Evolutionary conservation across 2,113 vertebrate species (phyloP).

Genomic region (Ranitomeya imitator): DNA sequence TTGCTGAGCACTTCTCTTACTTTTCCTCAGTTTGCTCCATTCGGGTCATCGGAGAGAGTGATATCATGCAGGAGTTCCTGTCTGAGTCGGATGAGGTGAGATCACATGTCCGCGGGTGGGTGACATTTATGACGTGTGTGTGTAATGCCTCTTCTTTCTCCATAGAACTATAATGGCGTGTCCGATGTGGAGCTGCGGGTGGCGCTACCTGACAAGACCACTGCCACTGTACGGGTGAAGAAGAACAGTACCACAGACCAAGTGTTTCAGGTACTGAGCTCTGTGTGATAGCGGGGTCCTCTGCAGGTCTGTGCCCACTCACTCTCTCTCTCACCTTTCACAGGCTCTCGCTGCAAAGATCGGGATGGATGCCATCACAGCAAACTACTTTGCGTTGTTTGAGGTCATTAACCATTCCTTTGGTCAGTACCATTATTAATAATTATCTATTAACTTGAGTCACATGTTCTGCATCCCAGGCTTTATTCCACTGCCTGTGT

Average conservation of each 20-base stretch:
- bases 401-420: constrained; percentile 97
- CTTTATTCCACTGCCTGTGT: background rate
- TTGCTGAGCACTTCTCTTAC: background rate
- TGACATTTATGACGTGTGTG: background rate
- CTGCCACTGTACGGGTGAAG: constrained; percentile 88
- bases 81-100: constrained; percentile 95
- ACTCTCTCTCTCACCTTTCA: constrained; percentile 41
- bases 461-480: background rate
- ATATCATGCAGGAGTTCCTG: constrained; percentile 98
- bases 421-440: constrained; percentile 73
- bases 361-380: constrained; percentile 93
- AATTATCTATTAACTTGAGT: background rate
- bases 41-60: constrained; percentile 93
- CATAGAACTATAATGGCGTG: constrained; percentile 91
- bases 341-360: constrained; percentile 89
- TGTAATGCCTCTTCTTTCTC: background rate
- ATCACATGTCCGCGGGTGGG: background rate
- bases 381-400: constrained; percentile 95
- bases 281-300: rapidly evolving
- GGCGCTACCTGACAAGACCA: constrained; percentile 86
- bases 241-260: constrained; percentile 99
- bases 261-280: constrained; percentile 88
- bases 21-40: constrained; percentile 87
- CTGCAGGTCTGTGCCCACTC: background rate
- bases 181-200: constrained; percentile 92